These are phyloP conservation scores for Bombus superbus DNA, from an alignment of 1,140 invertebrate species.

Conservation along the genomic window DNA sequence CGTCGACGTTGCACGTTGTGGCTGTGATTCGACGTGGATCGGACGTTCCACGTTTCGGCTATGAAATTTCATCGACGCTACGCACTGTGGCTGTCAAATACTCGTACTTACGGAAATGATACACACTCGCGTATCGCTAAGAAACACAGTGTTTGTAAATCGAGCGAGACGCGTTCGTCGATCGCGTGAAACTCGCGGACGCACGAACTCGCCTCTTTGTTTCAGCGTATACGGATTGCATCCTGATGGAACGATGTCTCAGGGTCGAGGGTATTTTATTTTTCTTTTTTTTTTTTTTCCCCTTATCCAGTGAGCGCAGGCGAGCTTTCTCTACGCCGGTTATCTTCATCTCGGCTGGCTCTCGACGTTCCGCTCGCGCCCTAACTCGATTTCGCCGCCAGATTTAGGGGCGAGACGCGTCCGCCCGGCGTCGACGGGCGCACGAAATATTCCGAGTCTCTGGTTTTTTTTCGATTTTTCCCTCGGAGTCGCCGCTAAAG, in stretches of 20 bases:
- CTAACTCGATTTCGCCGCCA: slow-evolving; percentile 60
- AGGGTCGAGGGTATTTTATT: slow-evolving; percentile 16
- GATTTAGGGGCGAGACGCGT: slow-evolving; percentile 44
- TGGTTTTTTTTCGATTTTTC: slow-evolving; percentile 12
- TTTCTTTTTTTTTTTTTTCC: slow-evolving; percentile 15
- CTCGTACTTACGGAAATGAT: too few relatives aligned
- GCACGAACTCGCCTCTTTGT: not conserved
- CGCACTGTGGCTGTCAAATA: too few relatives aligned
- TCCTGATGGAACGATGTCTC: not conserved
- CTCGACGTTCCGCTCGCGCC: not conserved
- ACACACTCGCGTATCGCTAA: too few relatives aligned
- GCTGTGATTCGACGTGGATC: too few relatives aligned
- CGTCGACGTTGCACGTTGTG: too few relatives aligned
- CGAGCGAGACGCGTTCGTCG: not conserved
- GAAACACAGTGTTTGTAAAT: not conserved
- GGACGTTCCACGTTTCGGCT: too few relatives aligned
- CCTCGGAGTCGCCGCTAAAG: not conserved
- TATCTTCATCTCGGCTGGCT: slow-evolving; percentile 61
- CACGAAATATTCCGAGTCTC: slow-evolving; percentile 16
- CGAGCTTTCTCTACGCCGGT: slow-evolving; percentile 25
- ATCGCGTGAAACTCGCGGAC: not conserved
- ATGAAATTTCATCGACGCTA: too few relatives aligned
- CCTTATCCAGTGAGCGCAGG: slow-evolving; percentile 61
- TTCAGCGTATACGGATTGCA: not conserved
- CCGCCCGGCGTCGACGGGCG: not conserved